phyloP scores from a whole-genome alignment of 2,888 invertebrate genomes.

The Chrysolina haemoptera region DNA sequence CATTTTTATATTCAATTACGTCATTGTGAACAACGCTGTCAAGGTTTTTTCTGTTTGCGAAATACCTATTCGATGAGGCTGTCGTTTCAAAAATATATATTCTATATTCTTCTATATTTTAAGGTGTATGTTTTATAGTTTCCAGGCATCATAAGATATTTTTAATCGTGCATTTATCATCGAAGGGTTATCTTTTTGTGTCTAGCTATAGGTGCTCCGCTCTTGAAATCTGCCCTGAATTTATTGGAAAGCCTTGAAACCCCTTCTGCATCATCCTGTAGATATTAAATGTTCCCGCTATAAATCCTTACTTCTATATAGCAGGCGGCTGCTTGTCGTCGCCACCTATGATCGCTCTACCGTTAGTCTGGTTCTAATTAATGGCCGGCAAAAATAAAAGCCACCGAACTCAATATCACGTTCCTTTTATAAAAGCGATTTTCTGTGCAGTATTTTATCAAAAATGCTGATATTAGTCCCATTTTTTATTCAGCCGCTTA shows the following conservation, averaged over 20 bases:
- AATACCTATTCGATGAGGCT: too few relatives aligned
- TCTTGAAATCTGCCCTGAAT: neutral
- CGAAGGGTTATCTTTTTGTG: too few relatives aligned
- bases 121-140: too few relatives aligned
- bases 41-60: too few relatives aligned
- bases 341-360: conserved; percentile 62
- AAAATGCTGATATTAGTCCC: conserved; percentile 40
- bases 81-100: too few relatives aligned
- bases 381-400: conserved; percentile 63
- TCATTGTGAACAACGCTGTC: too few relatives aligned
- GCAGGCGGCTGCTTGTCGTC: conserved; percentile 61
- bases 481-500: conserved; percentile 16
- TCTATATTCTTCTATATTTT: too few relatives aligned
- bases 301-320: conserved; percentile 65
- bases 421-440: conserved; percentile 47
- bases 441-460: conserved; percentile 46
- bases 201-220: too few relatives aligned
- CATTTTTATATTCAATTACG: too few relatives aligned
- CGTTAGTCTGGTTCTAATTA: conserved; percentile 63
- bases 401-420: conserved; percentile 52
- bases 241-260: neutral
- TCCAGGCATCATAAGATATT: too few relatives aligned
- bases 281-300: conserved; percentile 54
- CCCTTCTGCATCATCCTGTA: conserved; percentile 40
- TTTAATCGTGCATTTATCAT: too few relatives aligned